phyloP scores from a whole-genome alignment of 1,140 invertebrate species.

The Brachionus paranguensis region DNA sequence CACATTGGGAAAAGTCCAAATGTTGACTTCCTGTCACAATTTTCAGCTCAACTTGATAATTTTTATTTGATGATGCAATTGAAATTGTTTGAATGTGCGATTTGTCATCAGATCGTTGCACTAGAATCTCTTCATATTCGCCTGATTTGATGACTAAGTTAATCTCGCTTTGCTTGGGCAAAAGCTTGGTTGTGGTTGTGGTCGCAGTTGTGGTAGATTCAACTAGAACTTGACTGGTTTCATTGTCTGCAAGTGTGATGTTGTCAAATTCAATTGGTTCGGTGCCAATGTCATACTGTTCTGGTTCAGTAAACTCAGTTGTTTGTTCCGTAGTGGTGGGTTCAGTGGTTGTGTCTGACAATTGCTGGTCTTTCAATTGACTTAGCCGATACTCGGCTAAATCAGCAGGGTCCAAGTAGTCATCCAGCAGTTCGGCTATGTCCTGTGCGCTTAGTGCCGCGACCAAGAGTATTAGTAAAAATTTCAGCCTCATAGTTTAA shows the following conservation, averaged over 20 bases:
- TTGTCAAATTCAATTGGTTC: background rate
- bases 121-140: background rate
- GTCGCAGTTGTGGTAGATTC: background rate
- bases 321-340: background rate
- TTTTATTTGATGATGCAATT: background rate
- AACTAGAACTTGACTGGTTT: background rate
- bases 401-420: constrained; percentile 6
- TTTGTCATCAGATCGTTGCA: background rate
- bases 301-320: background rate
- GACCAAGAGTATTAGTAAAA: background rate
- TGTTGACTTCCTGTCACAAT: background rate
- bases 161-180: background rate
- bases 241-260: background rate
- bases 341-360: background rate
- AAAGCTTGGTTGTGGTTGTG: background rate
- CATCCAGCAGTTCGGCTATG: background rate
- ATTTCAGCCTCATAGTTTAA: background rate
- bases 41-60: background rate
- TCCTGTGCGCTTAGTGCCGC: background rate
- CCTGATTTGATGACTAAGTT: background rate
- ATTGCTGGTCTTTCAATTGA: background rate
- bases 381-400: background rate
- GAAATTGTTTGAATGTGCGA: background rate
- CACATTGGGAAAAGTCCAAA: constrained; percentile 17
- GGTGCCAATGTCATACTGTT: background rate